A percentile compares a stretch with the other conserved stretches of the same genome.
phyloP scores from a whole-genome alignment of 2,113 vertebrate genomes.

The Caranx ignobilis region DNA sequence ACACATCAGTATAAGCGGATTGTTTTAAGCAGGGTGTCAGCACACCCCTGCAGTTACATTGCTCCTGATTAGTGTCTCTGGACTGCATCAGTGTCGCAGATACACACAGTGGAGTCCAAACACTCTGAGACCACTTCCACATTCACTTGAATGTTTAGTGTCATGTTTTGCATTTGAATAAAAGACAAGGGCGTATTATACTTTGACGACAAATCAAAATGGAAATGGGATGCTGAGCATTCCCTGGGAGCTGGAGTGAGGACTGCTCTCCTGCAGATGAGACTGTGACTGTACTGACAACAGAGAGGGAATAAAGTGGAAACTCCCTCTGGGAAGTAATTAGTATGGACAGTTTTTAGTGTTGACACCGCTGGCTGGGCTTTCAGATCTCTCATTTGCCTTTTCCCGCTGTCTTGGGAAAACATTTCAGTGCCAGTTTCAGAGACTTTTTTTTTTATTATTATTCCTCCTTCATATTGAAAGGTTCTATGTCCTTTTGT shows the following conservation, averaged over 20 bases:
- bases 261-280: conserved; percentile 23
- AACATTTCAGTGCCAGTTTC: conserved; percentile 50
- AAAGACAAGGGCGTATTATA: conserved; percentile 45
- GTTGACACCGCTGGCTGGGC: conserved; percentile 67
- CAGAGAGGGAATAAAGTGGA: conserved; percentile 46
- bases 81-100: conserved; percentile 25
- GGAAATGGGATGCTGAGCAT: conserved; percentile 44
- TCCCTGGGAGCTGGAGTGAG: conserved; percentile 43
- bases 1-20: conserved; percentile 55
- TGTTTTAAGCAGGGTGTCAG: conserved; percentile 44
- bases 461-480: background rate
- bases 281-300: conserved; percentile 57
- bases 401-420: conserved; percentile 54
- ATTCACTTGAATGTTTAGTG: background rate
- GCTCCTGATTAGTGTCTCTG: conserved; percentile 46
- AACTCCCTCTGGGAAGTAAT: conserved; percentile 71
- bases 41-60: conserved; percentile 23
- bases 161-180: conserved; percentile 68
- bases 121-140: conserved; percentile 3
- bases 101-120: conserved; percentile 1
- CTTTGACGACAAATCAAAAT: conserved; percentile 57
- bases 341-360: conserved; percentile 69
- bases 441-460: background rate
- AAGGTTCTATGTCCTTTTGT: conserved; percentile 34
- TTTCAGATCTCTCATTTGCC: conserved; percentile 64